A percentile compares a stretch with the other conserved stretches of the same genome.
Evolutionary conservation across 1,140 invertebrate species (phyloP).

Genomic region (Paraescarpia echinospica): DNA sequence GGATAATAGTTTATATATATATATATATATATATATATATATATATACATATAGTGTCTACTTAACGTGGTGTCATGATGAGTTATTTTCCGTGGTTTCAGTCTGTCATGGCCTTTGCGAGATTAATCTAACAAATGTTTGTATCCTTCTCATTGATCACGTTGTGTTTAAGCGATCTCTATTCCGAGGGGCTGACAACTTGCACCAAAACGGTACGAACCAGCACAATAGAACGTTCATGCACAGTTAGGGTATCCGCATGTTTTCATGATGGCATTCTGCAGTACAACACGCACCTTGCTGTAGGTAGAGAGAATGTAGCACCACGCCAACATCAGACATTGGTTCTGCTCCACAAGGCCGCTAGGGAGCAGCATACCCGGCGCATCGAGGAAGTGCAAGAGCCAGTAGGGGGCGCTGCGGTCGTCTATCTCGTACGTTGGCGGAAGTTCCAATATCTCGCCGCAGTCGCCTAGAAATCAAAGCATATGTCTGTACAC

Average conservation of each 20-base stretch:
- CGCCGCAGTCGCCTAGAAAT: background rate
- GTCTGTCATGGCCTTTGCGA: too few species aligned
- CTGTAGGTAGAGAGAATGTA: background rate
- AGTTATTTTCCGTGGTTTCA: too few species aligned
- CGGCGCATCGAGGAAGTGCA: background rate
- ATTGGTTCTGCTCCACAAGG: background rate
- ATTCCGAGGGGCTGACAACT: too few species aligned
- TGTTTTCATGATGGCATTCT: background rate
- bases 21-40: too few species aligned
- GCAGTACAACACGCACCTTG: background rate
- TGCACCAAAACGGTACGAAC: background rate
- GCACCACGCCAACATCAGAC: background rate
- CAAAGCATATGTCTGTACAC: background rate
- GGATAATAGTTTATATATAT: too few species aligned
- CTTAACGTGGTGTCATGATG: too few species aligned
- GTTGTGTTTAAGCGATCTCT: too few species aligned
- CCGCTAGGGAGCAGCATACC: background rate
- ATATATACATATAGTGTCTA: too few species aligned
- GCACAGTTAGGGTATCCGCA: background rate
- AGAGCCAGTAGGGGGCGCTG: background rate
- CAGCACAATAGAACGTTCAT: background rate
- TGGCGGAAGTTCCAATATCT: background rate
- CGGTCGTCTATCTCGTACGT: background rate
- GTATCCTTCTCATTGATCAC: too few species aligned
- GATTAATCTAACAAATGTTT: too few species aligned